Percentiles rank a stretch among this genome's conserved stretches.
phyloP scores from a whole-genome alignment of 37 sponge, comb jelly and placozoan species.

The Aplysina aerophoba region DNA sequence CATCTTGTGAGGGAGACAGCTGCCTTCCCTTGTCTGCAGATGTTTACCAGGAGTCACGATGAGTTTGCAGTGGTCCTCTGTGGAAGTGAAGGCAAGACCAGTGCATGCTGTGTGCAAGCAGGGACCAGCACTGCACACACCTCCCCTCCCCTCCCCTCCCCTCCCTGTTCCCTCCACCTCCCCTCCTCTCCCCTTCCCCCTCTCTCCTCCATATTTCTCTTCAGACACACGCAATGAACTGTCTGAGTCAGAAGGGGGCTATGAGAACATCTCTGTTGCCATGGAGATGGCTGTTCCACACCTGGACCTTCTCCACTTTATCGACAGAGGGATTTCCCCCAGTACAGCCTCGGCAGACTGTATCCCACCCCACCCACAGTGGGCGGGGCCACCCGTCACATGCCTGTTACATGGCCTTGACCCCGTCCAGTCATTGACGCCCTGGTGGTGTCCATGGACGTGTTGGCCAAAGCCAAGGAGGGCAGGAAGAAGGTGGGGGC shows the following conservation, averaged over 20 bases:
- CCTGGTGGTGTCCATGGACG: constrained; percentile 90
- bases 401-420: neutral
- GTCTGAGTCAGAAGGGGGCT: constrained; percentile 67
- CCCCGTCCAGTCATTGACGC: constrained; percentile 80
- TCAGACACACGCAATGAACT: constrained; percentile 82
- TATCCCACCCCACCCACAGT: constrained; percentile 52
- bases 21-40: constrained; percentile 18
- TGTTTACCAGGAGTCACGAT: constrained; percentile 86
- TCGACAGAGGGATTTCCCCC: constrained; percentile 59
- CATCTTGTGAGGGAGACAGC: neutral
- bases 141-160: neutral
- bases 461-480: constrained; percentile 39
- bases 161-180: too few relatives aligned
- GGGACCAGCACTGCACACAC: neutral
- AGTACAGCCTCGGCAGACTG: constrained; percentile 79
- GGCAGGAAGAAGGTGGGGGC: constrained; percentile 62
- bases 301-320: constrained; percentile 66
- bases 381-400: neutral
- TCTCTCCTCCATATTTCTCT: too few relatives aligned
- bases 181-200: too few relatives aligned
- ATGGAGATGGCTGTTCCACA: constrained; percentile 57
- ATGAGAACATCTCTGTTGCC: constrained; percentile 78
- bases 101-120: neutral
- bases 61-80: constrained; percentile 87
- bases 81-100: constrained; percentile 75